These are phyloP conservation scores for Hemicentrotus pulcherrimus DNA, from an alignment of 35 echinoderm and acorn worm genomes.

Conservation along the genomic window DNA sequence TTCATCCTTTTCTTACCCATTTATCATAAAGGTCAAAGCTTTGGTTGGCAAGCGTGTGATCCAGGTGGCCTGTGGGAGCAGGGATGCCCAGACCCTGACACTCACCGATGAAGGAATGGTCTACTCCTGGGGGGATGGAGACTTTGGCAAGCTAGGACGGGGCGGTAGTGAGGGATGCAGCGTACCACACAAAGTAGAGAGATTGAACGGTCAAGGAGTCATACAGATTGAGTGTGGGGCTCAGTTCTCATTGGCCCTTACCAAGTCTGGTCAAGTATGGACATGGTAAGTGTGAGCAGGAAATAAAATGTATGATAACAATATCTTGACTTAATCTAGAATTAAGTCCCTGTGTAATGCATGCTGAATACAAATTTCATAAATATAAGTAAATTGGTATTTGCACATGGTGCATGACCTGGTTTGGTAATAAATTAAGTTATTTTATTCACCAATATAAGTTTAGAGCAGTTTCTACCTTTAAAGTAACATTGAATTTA, in stretches of 20 bases:
- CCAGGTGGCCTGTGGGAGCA: constrained; percentile 86
- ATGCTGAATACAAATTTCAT: no score
- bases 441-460: no score
- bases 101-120: constrained; percentile 94
- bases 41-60: constrained; percentile 75
- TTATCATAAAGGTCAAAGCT: constrained; percentile 76
- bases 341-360: neutral
- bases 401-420: no score
- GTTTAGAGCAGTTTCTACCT: no score
- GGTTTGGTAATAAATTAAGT: no score
- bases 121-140: constrained; percentile 96
- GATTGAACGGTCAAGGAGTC: constrained; percentile 87
- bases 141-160: constrained; percentile 94
- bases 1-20: neutral
- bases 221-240: constrained; percentile 98
- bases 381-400: no score
- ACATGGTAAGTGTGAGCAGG: constrained; percentile 63
- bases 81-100: constrained; percentile 92
- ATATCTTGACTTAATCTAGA: neutral
- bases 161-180: constrained; percentile 95
- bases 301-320: neutral
- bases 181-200: constrained; percentile 90
- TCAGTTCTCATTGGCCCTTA: constrained; percentile 91
- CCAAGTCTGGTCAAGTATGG: constrained; percentile 87
- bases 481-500: no score